Percentiles rank a stretch among this genome's conserved stretches.
Evolutionary conservation across 2,113 vertebrate species (phyloP).

Genomic region (Poecile atricapillus): DNA sequence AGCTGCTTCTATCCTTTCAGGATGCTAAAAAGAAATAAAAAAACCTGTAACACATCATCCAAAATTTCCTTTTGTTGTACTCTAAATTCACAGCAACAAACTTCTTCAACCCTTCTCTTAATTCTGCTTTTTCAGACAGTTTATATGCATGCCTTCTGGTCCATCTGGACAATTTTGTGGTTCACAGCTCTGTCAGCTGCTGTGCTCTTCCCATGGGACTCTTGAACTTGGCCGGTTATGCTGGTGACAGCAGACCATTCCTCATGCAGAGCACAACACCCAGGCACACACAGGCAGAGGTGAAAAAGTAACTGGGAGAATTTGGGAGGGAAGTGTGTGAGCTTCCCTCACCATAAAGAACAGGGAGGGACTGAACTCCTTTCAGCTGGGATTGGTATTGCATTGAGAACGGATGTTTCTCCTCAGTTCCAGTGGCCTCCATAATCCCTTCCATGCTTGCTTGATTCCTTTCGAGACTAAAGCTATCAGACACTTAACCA

Average conservation of each 20-base stretch:
- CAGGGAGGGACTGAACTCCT: not conserved
- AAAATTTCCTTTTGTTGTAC: not conserved
- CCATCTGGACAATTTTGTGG: not conserved
- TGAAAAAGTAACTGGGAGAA: not conserved
- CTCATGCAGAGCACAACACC: not conserved
- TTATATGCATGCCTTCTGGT: not conserved
- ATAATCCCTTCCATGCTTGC: not conserved
- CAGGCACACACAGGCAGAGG: not conserved
- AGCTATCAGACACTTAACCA: not conserved
- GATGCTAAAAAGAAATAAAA: not conserved
- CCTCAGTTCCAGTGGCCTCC: not conserved
- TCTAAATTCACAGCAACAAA: not conserved
- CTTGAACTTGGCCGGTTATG: not conserved
- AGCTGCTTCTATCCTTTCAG: not conserved
- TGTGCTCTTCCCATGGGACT: not conserved
- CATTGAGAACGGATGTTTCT: accelerated
- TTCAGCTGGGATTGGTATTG: not conserved
- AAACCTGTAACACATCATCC: not conserved
- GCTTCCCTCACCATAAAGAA: not conserved
- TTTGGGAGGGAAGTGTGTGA: not conserved
- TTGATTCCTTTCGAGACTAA: not conserved
- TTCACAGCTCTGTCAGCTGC: not conserved
- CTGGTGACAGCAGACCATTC: not conserved
- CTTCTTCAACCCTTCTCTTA: not conserved
- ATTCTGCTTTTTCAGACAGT: not conserved